Conservation (phyloP, 1,140 invertebrate genomes). For the Cotesia vestalis region DNA sequence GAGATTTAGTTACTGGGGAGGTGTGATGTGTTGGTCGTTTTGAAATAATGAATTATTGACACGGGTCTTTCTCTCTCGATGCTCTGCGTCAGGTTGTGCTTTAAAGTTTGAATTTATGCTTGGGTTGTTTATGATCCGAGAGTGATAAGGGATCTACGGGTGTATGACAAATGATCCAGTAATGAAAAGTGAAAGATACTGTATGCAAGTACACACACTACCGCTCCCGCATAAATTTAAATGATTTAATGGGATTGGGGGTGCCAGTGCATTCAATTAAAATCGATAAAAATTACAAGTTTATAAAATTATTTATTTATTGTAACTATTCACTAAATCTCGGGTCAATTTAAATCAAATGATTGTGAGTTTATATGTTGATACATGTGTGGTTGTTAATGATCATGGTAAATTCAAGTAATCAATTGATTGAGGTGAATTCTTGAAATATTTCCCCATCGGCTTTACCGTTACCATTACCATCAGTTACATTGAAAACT, state of each 20-base stretch:
- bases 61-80: constrained; percentile 55
- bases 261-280: constrained; percentile 55
- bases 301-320: constrained; percentile 34
- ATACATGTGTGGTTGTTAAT: too few species aligned
- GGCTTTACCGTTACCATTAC: too few species aligned
- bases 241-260: constrained; percentile 65
- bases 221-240: constrained; percentile 65
- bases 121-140: constrained; percentile 66
- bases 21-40: constrained; percentile 45
- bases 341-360: neutral
- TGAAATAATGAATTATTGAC: constrained; percentile 63
- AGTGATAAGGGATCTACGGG: constrained; percentile 66
- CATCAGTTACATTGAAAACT: neutral
- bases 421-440: constrained; percentile 6
- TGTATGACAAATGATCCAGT: constrained; percentile 67
- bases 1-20: too few species aligned
- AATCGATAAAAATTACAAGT: constrained; percentile 58
- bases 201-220: constrained; percentile 43
- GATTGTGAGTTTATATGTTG: neutral
- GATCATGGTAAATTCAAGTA: too few species aligned
- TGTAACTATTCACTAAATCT: neutral
- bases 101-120: constrained; percentile 67
- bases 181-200: constrained; percentile 69
- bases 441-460: too few species aligned
- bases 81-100: constrained; percentile 65